Base-by-base conservation (phyloP, 2,888 invertebrate genomes). In the Ptilodon capucinus region DNA sequence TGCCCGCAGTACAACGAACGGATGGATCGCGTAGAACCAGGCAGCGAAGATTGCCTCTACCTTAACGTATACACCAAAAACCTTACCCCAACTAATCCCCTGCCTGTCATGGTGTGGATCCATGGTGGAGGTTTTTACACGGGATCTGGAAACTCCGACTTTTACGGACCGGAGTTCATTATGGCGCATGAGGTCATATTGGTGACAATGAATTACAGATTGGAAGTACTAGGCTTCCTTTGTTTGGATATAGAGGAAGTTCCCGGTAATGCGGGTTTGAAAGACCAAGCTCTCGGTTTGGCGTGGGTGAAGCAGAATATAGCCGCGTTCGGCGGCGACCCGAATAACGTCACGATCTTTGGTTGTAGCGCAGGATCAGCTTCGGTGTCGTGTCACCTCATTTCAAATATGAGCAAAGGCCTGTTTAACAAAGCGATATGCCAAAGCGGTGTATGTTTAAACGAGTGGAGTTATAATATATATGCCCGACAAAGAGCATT, bases 41-140 rank as follows among this genome's bases (percentile, higher is more conserved):
- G 93, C 45, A 91, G 87, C 60, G 93, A 93, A 67, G 93, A 94
- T 71, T 95, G 95, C 55, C 91, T 95, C 4, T 94, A 93, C 67
- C 81, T 95, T 14, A 95, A 95, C 72, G 93, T 95, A 0, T 95
- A 93, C 74, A 91, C 93, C 6, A 81, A 74, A 55, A 65, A 60
- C 17, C 49, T 82, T 5, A 57, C 55, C 1, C 76, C 80, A 2
- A 6, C 64, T 1, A 44, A 50, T 35, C 70, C 71, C 5, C 62
- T 77, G 1, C 88, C 91, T 0, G 91, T 91, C 1, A 80, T 92
- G 82, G 76, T 91, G 19, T 92, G 91, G 91, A 90, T 92, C 23
- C 91, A 92, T 58, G 91, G 91, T 9, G 91, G 91, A 18, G 86
- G 81, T 17, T 92, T 90, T 57, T 86, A 90, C 66, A 89, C 91